Base-by-base conservation (phyloP, 2,888 invertebrate species). In the Drosophila eohydei region DNA sequence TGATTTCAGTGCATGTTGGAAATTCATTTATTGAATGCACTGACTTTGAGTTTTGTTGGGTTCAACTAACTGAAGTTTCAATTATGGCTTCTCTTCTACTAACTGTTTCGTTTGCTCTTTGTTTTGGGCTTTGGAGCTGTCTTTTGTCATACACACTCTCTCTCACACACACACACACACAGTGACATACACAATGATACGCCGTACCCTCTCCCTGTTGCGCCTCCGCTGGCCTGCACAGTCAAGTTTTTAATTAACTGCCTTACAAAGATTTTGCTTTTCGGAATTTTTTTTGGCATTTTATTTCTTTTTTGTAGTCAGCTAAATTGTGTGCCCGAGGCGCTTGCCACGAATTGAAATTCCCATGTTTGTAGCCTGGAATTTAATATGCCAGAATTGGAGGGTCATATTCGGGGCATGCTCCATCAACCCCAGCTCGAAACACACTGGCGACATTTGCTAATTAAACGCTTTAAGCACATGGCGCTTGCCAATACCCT, bases 191-290 rank as follows among this genome's bases (percentile, higher is more conserved):
- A 52, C 36, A 62, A 16, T 41, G 30, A 58, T 34, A 51, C 50
- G 60, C 40, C 38, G 14, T 30, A 6, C n/a, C 40, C 8, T 32
- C 21, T 38, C 26, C 48, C 72, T 44, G 38, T 38, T 34, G 12
- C 38, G 28, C 51, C 41, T 50, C 52, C 34, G 58, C 40, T 41
- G 40, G 16, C 62, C 63, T 51, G 58, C 48, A 55, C 70, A 59
- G 59, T 62, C 51, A 64, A 88, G 73, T 88, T 83, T 83, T 83
- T 83, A 83, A 83, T 83, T 83, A 83, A 83, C 88, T 83, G 83
- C 78, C 83, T 88, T 71, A 75, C 86, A 86, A 83, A 88, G 88
- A 83, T 88, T 88, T 83, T 60, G 59, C 64, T 76, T 81, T 77
- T 69, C 43, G 71, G 54, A 43, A 63, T 50, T 63, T 64, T 63